A percentile compares a stretch with the other conserved stretches of the same genome.
Evolutionary conservation across 2,113 vertebrate genomes (phyloP).

Genomic region (Hymenochirus boettgeri): DNA sequence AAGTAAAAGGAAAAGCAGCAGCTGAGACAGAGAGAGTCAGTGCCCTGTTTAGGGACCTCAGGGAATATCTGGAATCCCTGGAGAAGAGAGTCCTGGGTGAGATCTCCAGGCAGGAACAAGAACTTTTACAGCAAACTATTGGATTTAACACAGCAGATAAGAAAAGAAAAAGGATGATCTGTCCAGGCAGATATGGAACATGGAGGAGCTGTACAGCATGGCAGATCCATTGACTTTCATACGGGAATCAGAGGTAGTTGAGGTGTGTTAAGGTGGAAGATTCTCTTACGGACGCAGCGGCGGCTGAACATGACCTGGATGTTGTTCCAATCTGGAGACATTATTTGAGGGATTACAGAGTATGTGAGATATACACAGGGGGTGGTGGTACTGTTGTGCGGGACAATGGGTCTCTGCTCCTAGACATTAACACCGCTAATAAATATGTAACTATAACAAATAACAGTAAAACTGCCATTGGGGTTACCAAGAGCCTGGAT

Average conservation of each 20-base stretch:
- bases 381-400: not conserved
- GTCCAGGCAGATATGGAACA: not conserved
- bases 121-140: not conserved
- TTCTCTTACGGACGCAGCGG: too few relatives aligned
- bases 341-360: not conserved
- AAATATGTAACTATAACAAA: not conserved
- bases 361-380: not conserved
- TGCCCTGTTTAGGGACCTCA: too few relatives aligned
- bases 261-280: not conserved
- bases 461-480: not conserved
- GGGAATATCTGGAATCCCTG: too few relatives aligned
- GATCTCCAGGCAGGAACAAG: not conserved
- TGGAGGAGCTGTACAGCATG: slow-evolving; percentile 2
- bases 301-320: not conserved
- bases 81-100: not conserved
- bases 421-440: not conserved
- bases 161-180: not conserved
- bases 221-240: not conserved
- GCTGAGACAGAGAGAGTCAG: too few relatives aligned
- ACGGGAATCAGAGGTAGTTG: not conserved
- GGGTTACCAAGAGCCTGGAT: too few relatives aligned
- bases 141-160: not conserved
- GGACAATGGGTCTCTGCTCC: not conserved
- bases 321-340: not conserved
- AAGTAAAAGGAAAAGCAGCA: too few relatives aligned